Base-by-base conservation (phyloP, 2,888 invertebrate genomes). In the Prosapia bicincta region DNA sequence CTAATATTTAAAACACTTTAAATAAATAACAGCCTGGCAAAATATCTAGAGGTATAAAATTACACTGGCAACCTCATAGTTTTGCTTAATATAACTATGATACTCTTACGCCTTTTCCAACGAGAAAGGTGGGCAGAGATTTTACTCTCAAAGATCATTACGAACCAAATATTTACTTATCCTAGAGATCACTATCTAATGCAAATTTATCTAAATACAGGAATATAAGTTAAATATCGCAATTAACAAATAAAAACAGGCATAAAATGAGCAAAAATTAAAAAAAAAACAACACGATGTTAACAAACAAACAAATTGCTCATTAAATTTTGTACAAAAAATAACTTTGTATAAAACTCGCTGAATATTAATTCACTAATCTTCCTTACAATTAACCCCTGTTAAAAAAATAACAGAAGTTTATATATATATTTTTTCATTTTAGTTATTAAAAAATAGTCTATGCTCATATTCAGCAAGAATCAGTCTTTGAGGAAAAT, bases 401-500 rank as follows among this genome's bases (percentile, higher is more conserved):
- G 70, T 28, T 73, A 69, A 26, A 30, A n/a, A n/a, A 54, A 28
- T 69, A 65, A 74, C 69, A 32, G 70, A 69, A 76, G 73, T 69
- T 71, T 71, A 66, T 73, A 65, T 32, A 67, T 71, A 72, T 54
- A 73, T 23, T 28, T 54, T 71, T 54, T 25, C 25, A 15, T 54
- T 65, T 65, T 66, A 28, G 66, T 65, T 72, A 72, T 65, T 72
- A 66, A 76, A 76, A 76, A 76, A 72, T 75, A 75, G 71, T 75
- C 71, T 71, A 68, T 75, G 71, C 71, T 71, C 71, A 71, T 72
- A 75, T 67, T 76, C 72, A 77, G 74, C 77, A 78, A 78, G 77
- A 54, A 81, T 87, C 87, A 87, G 87, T 87, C 87, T 87, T 84
- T 84, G 85, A 85, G 85, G 85, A 85, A 83, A 86, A 86, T 87